Conservation (phyloP, 2,797 vertebrate genomes). For the Acanthis flammea region DNA sequence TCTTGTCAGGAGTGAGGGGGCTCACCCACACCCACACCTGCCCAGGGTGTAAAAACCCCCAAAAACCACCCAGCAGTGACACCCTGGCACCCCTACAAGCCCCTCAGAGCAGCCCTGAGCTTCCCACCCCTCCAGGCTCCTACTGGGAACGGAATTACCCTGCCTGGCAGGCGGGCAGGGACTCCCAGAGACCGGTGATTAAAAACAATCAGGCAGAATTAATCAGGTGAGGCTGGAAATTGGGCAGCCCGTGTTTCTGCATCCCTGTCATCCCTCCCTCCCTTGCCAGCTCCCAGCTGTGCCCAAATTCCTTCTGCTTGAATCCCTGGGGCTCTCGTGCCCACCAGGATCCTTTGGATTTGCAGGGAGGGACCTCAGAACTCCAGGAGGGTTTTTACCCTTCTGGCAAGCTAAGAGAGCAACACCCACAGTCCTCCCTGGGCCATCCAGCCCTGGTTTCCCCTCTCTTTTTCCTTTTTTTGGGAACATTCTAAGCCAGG, state of each 20-base stretch:
- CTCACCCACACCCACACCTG: not conserved
- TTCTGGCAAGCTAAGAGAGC: not conserved
- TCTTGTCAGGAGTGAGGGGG: not conserved
- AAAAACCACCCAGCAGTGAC: fast-evolving
- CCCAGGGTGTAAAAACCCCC: fast-evolving
- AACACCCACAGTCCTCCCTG: not conserved
- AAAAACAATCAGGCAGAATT: not conserved
- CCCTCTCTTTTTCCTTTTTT: not conserved
- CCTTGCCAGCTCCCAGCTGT: not conserved
- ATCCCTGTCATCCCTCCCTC: fast-evolving
- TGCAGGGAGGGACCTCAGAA: not conserved
- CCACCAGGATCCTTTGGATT: not conserved
- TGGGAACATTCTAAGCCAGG: not conserved
- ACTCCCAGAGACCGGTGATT: not conserved
- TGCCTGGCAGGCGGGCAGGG: not conserved
- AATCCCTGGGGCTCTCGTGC: fast-evolving
- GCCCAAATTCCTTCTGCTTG: not conserved
- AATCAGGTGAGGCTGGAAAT: not conserved
- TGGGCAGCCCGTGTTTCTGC: fast-evolving
- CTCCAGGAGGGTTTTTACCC: not conserved
- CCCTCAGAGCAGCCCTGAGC: not conserved
- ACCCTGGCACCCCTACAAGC: not conserved
- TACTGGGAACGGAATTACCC: not conserved
- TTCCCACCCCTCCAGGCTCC: not conserved
- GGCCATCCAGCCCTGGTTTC: not conserved